Base-by-base conservation (phyloP, 2,888 invertebrate genomes). In the Mellilla xanthometata region DNA sequence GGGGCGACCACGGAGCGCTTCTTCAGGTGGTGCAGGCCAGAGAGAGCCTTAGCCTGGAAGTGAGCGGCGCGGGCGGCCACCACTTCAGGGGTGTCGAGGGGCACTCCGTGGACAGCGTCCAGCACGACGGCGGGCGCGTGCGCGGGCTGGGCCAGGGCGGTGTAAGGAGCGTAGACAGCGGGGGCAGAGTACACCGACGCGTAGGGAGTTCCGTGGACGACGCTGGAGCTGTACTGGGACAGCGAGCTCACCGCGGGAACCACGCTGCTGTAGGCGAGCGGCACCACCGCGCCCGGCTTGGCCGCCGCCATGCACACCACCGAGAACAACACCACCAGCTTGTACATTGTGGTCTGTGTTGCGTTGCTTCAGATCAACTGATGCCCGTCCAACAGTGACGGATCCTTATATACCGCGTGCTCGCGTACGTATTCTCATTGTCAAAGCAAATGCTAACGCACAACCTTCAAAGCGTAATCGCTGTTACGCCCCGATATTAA, bases 291-390 rank as follows among this genome's bases (percentile, higher is more conserved):
- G 32, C 73, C 45, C 7, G 90, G 90, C 72, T 84, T 90, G 72
- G 93, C 93, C 54, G 82, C 90, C 55, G 88, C 92, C 72, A 93
- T 62, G 66, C 92, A 91, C 69, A 91, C 74, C 52, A 92, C 78
- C 67, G 91, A 91, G 73, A 91, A 91, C 88, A 93, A 91, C 80
- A 91, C 91, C 90, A 92, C 91, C 90, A 89, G 72, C 75, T 88
- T 88, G 70, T 65, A 82, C 89, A 90, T 89, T 67, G 70, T 88
- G 85, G 81, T 87, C 81, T 85, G 81, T 77, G 84, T 83, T 81
- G 77, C 67, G 65, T 74, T 69, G 57, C 47, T 56, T 71, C 68
- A 72, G 73, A 80, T 77, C 73, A 76, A 88, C 80, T 88, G 85
- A 86, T 88, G 79, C 52, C 65, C 56, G 58, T 62, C 54, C 46